Conservation (phyloP, 2,113 vertebrate genomes). For the Tautogolabrus adspersus region DNA sequence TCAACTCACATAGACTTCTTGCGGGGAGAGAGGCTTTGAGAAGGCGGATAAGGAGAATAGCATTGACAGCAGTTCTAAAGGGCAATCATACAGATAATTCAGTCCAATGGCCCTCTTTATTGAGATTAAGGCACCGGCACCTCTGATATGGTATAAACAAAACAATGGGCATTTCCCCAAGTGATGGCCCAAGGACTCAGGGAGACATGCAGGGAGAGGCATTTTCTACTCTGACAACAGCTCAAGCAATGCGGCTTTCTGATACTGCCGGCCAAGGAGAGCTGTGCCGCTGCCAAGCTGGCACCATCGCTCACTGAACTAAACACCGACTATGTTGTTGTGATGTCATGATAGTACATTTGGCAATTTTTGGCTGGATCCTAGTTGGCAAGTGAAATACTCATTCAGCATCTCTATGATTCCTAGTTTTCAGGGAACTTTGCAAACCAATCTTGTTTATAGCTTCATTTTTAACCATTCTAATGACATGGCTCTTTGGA, state of each 20-base stretch:
- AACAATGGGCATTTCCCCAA: constrained; percentile 71
- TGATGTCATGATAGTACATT: constrained; percentile 53
- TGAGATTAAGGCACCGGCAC: constrained; percentile 72
- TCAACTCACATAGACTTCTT: constrained; percentile 78
- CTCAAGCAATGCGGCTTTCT: constrained; percentile 28
- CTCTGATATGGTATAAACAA: constrained; percentile 79
- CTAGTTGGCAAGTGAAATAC: constrained; percentile 1
- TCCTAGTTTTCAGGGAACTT: constrained; percentile 26
- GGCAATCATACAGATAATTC: constrained; percentile 82
- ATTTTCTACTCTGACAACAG: constrained; percentile 54
- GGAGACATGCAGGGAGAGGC: constrained; percentile 37
- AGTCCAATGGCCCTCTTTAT: constrained; percentile 78
- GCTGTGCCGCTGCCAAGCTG: constrained; percentile 37
- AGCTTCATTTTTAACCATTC: background rate
- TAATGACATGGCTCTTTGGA: background rate
- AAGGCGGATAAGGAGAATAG: constrained; percentile 75
- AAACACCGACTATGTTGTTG: constrained; percentile 24
- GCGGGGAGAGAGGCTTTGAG: constrained; percentile 74
- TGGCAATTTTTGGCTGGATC: constrained; percentile 33
- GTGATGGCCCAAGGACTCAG: constrained; percentile 62
- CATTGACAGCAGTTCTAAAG: constrained; percentile 80
- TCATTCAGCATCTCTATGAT: background rate
- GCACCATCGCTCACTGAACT: constrained; percentile 33
- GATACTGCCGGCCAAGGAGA: constrained; percentile 43
- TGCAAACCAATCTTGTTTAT: constrained; percentile 29